These are phyloP conservation scores for Hycleus cichorii DNA, from an alignment of 1,140 invertebrate genomes.

Conservation along the genomic window DNA sequence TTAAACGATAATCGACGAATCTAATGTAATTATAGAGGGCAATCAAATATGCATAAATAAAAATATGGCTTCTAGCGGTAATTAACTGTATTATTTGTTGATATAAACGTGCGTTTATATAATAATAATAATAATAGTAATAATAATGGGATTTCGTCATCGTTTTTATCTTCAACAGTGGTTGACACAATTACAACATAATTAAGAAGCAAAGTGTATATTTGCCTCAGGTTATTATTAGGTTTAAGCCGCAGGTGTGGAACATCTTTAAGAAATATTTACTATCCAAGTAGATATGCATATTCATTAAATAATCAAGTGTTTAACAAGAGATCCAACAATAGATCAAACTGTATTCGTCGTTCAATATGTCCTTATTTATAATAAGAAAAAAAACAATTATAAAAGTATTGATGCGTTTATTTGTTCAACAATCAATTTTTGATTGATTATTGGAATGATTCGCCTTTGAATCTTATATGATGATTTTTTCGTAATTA, in stretches of 20 bases:
- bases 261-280: no score
- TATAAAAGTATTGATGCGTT: no score
- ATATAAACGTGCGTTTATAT: slow-evolving; percentile 9
- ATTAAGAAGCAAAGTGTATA: slow-evolving; percentile 10
- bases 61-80: slow-evolving; percentile 1
- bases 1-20: background rate
- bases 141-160: background rate
- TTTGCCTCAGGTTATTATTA: slow-evolving; percentile 8
- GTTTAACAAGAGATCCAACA: no score
- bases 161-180: slow-evolving; percentile 4
- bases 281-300: no score
- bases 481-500: no score
- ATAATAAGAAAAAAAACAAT: no score
- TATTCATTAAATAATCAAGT: no score
- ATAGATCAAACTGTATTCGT: no score
- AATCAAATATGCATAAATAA: background rate
- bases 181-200: slow-evolving; percentile 14
- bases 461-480: no score
- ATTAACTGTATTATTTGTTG: slow-evolving; percentile 14
- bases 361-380: no score
- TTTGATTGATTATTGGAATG: no score
- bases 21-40: background rate
- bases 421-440: no score
- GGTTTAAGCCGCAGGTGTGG: background rate
- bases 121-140: background rate